These are phyloP conservation scores for Lithophane socia DNA, from an alignment of 2,888 invertebrate species.

Conservation along the genomic window DNA sequence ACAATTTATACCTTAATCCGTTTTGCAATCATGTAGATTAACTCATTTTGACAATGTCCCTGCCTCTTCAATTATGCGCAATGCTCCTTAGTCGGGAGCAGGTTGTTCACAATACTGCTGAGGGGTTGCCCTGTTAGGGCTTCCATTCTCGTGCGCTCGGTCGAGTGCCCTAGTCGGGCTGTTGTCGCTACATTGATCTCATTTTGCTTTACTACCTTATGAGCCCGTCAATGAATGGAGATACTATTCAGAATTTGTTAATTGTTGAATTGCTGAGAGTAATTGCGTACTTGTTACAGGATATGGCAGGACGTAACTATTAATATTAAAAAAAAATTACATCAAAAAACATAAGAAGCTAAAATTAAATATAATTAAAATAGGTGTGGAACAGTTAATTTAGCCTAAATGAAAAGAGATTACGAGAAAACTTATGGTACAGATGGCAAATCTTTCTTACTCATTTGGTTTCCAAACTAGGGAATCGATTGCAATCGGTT, in stretches of 20 bases:
- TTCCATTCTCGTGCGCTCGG: constrained; percentile 7
- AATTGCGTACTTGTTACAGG: background rate
- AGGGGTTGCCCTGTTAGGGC: constrained; percentile 14
- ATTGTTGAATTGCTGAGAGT: constrained; percentile 19
- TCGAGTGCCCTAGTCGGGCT: constrained; percentile 17
- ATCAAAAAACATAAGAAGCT: background rate
- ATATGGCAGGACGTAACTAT: background rate
- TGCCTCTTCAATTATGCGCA: background rate
- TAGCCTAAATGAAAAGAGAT: background rate
- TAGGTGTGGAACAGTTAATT: background rate
- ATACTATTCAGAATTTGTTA: constrained; percentile 10
- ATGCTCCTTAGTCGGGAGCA: constrained; percentile 5
- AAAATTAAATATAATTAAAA: background rate
- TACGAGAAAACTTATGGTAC: background rate
- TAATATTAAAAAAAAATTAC: background rate
- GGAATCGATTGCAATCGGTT: background rate
- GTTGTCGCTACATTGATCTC: constrained; percentile 41
- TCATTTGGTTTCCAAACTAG: background rate
- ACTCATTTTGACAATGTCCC: background rate
- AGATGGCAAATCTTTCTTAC: background rate
- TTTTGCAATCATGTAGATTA: background rate
- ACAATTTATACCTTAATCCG: background rate
- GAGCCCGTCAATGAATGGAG: constrained; percentile 10
- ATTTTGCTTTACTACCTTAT: constrained; percentile 31
- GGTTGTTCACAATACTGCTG: constrained; percentile 43